Evolutionary conservation across 2,113 vertebrate species (phyloP).

Genomic region (Lota lota): DNA sequence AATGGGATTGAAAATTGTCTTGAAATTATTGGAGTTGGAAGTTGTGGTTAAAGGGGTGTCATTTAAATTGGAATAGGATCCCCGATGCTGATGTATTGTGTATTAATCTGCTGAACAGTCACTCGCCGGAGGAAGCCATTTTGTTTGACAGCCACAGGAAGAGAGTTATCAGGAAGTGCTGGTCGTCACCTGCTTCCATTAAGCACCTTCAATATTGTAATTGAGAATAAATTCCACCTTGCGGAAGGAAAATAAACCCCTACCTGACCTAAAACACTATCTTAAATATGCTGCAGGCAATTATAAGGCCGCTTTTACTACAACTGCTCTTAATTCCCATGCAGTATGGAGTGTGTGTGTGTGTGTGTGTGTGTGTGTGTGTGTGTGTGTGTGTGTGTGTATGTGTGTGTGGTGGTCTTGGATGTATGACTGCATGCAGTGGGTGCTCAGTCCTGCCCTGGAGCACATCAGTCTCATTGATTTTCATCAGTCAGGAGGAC

Average conservation of each 20-base stretch:
- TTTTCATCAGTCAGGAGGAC: not conserved
- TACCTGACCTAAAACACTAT: too few species aligned
- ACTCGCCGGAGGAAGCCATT: conserved; percentile 56
- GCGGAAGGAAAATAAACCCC: too few species aligned
- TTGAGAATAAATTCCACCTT: conserved; percentile 39
- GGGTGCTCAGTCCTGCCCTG: too few species aligned
- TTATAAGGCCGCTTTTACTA: too few species aligned
- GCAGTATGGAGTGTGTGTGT: too few species aligned
- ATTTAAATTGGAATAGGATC: conserved; percentile 38
- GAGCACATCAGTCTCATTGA: too few species aligned
- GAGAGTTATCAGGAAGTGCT: conserved; percentile 44
- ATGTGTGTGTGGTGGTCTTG: too few species aligned
- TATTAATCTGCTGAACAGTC: conserved; percentile 48
- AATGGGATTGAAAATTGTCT: not conserved
- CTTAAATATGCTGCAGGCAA: too few species aligned
- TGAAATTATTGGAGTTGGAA: not conserved
- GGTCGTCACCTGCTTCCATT: conserved; percentile 37
- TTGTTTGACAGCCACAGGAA: conserved; percentile 71
- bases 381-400: too few species aligned
- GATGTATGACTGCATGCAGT: too few species aligned
- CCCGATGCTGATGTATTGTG: conserved; percentile 27
- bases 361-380: too few species aligned
- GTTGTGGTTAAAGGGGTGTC: not conserved
- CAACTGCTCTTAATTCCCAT: too few species aligned
- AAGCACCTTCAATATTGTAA: conserved; percentile 42